Evolutionary conservation across 2,113 vertebrate genomes (phyloP).

Genomic region (Cricetomys ansorgei): DNA sequence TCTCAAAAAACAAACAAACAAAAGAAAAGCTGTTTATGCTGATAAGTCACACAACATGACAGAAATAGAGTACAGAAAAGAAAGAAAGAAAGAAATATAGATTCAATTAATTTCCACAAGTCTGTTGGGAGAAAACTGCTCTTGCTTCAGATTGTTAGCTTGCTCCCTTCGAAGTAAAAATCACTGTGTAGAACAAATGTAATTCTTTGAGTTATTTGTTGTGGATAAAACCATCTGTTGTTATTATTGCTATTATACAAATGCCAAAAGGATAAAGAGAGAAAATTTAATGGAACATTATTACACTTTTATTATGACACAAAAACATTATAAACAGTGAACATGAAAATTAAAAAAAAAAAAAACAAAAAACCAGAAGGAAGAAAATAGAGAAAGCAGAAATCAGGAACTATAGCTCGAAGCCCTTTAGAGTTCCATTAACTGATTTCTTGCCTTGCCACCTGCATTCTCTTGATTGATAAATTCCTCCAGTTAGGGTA

Average conservation of each 20-base stretch:
- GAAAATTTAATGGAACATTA: conserved; percentile 41
- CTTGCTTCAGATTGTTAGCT: conserved; percentile 33
- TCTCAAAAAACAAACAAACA: background rate
- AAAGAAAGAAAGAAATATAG: background rate
- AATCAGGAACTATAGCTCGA: background rate
- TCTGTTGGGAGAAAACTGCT: background rate
- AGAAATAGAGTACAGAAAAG: background rate
- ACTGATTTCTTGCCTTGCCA: background rate
- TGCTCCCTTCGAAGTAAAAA: conserved; percentile 37
- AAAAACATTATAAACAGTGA: background rate
- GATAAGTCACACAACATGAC: background rate
- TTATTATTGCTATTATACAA: conserved; percentile 25
- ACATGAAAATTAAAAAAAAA: conserved; percentile 32
- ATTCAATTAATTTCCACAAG: background rate
- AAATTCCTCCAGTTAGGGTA: background rate
- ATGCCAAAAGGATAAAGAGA: conserved; percentile 42
- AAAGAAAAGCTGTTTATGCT: background rate
- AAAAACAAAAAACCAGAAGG: too few relatives aligned
- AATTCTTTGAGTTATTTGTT: conserved; percentile 30
- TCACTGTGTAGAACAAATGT: background rate
- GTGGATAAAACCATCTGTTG: conserved; percentile 41
- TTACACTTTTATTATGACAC: conserved; percentile 44
- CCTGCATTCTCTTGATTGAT: background rate
- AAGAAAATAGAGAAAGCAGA: background rate
- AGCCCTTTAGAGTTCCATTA: conserved; percentile 11